phyloP scores from a whole-genome alignment of 2,113 vertebrate genomes.

The Triplophysa tibetana region DNA sequence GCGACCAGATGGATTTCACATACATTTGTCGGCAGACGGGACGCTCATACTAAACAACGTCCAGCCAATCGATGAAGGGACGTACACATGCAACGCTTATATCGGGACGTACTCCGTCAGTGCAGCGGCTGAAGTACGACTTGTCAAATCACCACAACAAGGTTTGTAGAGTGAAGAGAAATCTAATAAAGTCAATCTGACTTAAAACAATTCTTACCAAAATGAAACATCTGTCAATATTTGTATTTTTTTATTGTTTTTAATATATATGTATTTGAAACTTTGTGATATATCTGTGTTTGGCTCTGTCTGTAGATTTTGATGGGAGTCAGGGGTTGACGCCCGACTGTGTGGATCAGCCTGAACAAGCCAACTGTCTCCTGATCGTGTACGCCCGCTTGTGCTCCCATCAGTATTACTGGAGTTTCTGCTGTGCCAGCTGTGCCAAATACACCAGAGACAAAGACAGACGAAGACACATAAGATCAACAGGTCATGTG shows the following conservation, averaged over 20 bases:
- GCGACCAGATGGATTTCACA: conserved; percentile 73
- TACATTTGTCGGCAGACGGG: conserved; percentile 81
- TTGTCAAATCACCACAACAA: conserved; percentile 64
- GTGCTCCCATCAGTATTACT: conserved; percentile 87
- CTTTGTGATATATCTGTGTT: background rate
- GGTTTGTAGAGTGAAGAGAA: conserved; percentile 13
- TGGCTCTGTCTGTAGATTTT: conserved; percentile 21
- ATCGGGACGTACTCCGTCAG: conserved; percentile 86
- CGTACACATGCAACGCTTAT: conserved; percentile 92
- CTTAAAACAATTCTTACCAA: no score
- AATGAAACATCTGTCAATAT: no score
- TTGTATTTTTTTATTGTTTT: no score
- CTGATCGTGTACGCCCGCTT: conserved; percentile 90
- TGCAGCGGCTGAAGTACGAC: conserved; percentile 84
- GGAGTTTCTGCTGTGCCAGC: conserved; percentile 95
- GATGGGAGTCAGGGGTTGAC: conserved; percentile 48
- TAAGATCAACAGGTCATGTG: conserved; percentile 29
- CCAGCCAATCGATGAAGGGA: conserved; percentile 80
- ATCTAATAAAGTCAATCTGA: no score
- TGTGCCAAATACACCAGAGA: conserved; percentile 72
- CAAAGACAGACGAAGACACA: conserved; percentile 36
- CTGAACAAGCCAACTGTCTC: conserved; percentile 90
- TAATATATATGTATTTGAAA: no score
- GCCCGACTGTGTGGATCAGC: conserved; percentile 84
- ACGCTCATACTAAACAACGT: conserved; percentile 81